Base-by-base conservation (phyloP, 92 coral and sea anemone species). In the Montipora capitata region DNA sequence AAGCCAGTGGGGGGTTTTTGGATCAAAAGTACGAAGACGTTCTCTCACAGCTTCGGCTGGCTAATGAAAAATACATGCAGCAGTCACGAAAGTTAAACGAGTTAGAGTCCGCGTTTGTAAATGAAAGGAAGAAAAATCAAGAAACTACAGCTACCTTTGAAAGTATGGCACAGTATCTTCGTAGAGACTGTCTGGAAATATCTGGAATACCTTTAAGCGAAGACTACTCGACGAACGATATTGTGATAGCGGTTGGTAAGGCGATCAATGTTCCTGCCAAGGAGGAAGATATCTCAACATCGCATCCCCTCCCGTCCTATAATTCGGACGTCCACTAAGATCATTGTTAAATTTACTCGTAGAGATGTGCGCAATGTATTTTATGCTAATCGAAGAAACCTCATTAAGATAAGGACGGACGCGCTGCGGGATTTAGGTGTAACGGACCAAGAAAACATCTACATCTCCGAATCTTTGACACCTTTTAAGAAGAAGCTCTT, bases 301-400 rank as follows among this genome's bases (percentile, higher is more conserved):
- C 56, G 0, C 56, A 49, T 49, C 56, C 56, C 7, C 56, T 49
- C 8, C 8, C 11, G 2, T 49, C 56, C 56, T 49, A 49, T 10
- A 1, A 10, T 10, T 10, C 56, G 1, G 11, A 49, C 11, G 56
- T 10, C 56, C 56, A 6, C 56, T 49, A 89, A 83, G 72, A 82
- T 76, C 7, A 89, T 82, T 7, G 92, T 89, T 10, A 89, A 89
- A 63, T 89, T 89, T 66, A 83, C 83, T 16, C 42, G 80, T 18
- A 49, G 93, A 42, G 73, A 89, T 15, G 82, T 72, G 38, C 56
- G 93, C 27, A 20, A 89, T 62, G 41, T 48, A 41, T 89, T 83
- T 73, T 89, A 84, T 64, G 66, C 15, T 7, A 83, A 44, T 7
- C 78, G 79, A 45, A 88, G 59, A 63, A 52, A 0, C 59, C 63